Base-by-base conservation (phyloP, 53 echinoderm and acorn worm genomes). In the Stichopus horrens region DNA sequence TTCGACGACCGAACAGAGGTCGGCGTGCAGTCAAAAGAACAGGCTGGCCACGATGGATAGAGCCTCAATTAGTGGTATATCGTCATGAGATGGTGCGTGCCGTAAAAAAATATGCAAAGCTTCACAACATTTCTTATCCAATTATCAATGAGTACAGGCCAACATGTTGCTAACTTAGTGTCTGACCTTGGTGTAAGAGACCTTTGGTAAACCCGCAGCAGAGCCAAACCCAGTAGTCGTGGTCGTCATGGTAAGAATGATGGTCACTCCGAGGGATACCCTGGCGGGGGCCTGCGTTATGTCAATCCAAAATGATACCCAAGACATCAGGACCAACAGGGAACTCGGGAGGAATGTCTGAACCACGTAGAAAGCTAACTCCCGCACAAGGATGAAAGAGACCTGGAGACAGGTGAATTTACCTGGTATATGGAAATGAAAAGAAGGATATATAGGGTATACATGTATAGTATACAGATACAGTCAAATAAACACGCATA, bases 261-360 rank as follows among this genome's bases (percentile, higher is more conserved):
- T 96, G 57, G 96, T 96, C 21, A 96, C 96, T 21, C 96, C 96
- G 53, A 96, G 89, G 6, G 96, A 96, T 56, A 94, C 94, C 83
- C 96, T 73, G 7, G 96, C 96, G 37, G 96, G 92, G 16, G 96
- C 96, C 67, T 96, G 96, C 20, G 94, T 93, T 56, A 96, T 94
- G 81, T 96, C 96, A 57, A 96, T 96, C 96, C 96, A 96, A 90
- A 96, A 96, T 54, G 96, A 96, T 20, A 96, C 96, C 96, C 96
- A 96, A 4, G 94, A 94, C 53, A 96, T 96, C 56, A 94, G 90
- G 23, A 96, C 96, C 83, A 96, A 90, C 74, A 96, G 90, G 71
- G 92, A 89, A 68, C 91, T 94, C 53, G 96, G 96, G 75, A 96
- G 93, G 90, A 93, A 96, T 85, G 96, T 94, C 89, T 96, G 96